Base-by-base conservation (phyloP, 2,888 invertebrate species). In the Mythimna loreyi region DNA sequence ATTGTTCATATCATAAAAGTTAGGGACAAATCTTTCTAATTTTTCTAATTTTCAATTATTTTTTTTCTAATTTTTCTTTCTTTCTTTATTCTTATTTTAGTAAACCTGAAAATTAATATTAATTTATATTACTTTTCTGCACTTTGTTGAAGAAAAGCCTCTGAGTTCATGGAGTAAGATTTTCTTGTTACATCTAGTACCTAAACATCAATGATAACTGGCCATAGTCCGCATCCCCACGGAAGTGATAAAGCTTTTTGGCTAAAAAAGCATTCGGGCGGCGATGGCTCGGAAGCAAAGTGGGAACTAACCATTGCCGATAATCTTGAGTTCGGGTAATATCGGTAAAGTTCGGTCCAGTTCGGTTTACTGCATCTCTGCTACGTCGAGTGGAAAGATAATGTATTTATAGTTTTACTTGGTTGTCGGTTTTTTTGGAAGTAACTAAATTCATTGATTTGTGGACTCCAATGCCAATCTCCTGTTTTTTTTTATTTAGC, bases 241-340 rank as follows among this genome's bases (percentile, higher is more conserved):
- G 95, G 95, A 96, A 95, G 95, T 94, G 94, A 95, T 95, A 96
- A 96, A 95, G 93, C 92, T 94, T 94, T 94, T 95, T 94, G 94
- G 91, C 92, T 92, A 95, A 95, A 95, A 95, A 95, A 95, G 90
- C 92, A 92, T 94, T 93, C 87, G 90, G 91, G 87, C 81, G 92
- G 92, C 91, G 93, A 94, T 94, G 94, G 92, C 81, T 93, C 92
- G 95, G 95, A 95, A 95, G 94, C 91, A 87, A 91, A 92, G 91
- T 92, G 90, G 91, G 88, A 90, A 92, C 92, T 90, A 91, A 89
- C 90, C 86, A 86, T 86, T 82, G 85, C 85, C 84, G 92, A 94
- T 94, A 90, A 93, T 92, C 92, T 93, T 84, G 76, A 80, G 64
- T 80, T 55, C 72, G 78, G 65, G 67, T 72, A 47, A 74, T 64